These are phyloP conservation scores for Charanyca ferruginea DNA, from an alignment of 2,888 invertebrate species.

Conservation along the genomic window DNA sequence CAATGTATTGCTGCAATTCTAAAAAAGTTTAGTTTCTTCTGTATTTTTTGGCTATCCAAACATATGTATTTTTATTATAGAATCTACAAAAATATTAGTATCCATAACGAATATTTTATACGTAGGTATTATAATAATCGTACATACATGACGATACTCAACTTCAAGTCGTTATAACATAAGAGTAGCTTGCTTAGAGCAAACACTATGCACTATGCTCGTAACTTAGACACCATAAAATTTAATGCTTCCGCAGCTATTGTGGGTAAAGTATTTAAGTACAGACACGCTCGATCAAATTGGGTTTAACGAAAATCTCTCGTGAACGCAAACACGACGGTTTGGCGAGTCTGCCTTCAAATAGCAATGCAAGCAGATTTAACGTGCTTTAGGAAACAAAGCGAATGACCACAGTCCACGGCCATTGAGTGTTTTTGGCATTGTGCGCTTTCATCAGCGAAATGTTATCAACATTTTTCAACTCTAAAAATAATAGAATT, in stretches of 20 bases:
- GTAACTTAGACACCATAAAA: conserved; percentile 42
- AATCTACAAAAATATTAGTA: too few species aligned
- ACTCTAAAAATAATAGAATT: conserved; percentile 8
- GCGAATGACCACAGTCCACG: conserved; percentile 38
- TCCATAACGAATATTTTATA: too few species aligned
- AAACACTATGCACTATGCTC: conserved; percentile 25
- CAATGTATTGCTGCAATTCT: too few species aligned
- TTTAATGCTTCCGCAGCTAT: conserved; percentile 39
- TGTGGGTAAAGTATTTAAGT: conserved; percentile 52
- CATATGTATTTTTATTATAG: too few species aligned
- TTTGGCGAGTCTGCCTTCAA: conserved; percentile 49
- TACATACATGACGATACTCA: not conserved
- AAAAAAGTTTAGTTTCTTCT: not conserved
- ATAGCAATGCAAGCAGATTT: conserved; percentile 59
- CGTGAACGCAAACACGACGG: conserved; percentile 55
- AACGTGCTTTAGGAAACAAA: conserved; percentile 55
- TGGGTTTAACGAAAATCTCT: conserved; percentile 59
- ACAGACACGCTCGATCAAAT: conserved; percentile 55
- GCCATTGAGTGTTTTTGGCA: conserved; percentile 49
- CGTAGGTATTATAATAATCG: too few species aligned
- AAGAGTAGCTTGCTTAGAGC: conserved; percentile 15
- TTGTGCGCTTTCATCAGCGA: conserved; percentile 29
- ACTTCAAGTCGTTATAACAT: not conserved
- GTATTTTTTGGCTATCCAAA: not conserved
- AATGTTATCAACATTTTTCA: conserved; percentile 43